A percentile compares a stretch with the other conserved stretches of the same genome.
phyloP scores from a whole-genome alignment of 2,113 vertebrate genomes.

The Calyptomena viridis region DNA sequence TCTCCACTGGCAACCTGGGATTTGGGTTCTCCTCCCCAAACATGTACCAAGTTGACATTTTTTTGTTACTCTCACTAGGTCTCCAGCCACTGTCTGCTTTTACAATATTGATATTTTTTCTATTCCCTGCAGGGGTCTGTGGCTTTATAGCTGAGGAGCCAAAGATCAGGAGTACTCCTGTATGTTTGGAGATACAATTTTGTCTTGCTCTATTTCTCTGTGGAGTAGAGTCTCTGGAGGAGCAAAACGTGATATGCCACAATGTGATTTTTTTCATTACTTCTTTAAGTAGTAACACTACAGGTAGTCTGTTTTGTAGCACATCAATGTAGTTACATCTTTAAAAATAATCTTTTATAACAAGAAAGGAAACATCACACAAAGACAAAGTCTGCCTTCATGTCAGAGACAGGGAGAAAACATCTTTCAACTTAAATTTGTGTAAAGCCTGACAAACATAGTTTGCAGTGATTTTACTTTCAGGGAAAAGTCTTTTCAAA shows the following conservation, averaged over 20 bases:
- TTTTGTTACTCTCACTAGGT: background rate
- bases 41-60: rapidly evolving
- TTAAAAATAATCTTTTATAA: conserved; percentile 33
- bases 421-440: conserved; percentile 44
- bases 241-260: background rate
- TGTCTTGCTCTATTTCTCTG: background rate
- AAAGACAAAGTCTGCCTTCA: background rate
- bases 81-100: background rate
- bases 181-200: background rate
- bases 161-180: background rate
- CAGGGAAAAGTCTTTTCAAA: conserved; percentile 63
- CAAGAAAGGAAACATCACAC: background rate
- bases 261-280: background rate
- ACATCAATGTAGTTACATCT: background rate
- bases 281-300: background rate
- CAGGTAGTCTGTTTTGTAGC: conserved; percentile 1
- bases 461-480: conserved; percentile 40
- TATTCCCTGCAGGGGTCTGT: background rate
- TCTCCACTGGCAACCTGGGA: background rate
- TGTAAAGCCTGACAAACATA: conserved; percentile 30
- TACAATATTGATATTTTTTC: background rate
- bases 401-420: background rate
- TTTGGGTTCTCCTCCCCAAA: background rate
- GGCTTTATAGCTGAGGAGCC: background rate
- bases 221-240: background rate